Base-by-base conservation (phyloP, 2,797 vertebrate species). In the Nasua narica region DNA sequence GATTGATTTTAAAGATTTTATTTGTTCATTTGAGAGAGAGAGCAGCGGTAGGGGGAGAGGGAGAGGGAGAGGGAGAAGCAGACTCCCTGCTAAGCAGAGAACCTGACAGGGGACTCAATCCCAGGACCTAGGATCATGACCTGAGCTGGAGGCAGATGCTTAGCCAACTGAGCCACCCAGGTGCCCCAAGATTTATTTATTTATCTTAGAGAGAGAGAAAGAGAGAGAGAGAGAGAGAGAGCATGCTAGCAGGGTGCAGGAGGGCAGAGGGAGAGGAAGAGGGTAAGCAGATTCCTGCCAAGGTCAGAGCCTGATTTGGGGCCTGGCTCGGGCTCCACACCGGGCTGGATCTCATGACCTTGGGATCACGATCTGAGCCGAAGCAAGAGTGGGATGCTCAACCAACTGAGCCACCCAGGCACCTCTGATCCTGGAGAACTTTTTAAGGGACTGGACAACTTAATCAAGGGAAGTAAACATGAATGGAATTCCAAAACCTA, bases 401-500 rank as follows among this genome's bases (percentile, higher is more conserved):
- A 40, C 21, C 21, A 9, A 70, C 35, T 69, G 67, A 40, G 67
- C 21, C 67, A 70, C 67, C 67, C 11, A 70, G 35, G 67, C 9
- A 2, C 21, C 21, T 21, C 35, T 15, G 69, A 43, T 72, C 40
- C 25, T 43, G 40, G 13, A 43, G 14, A 67, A 9, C 56, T 96
- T 86, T 87, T 56, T 1, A 79, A 95, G 79, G 65, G 12, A 79
- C 12, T 35, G 25, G 79, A 76, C 23, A 84, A 81, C 19, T 48
- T 27, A 65, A 76, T 46, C 18, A 76, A 90, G 65, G 4, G 52
- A 83, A 76, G 1, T 21, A 65, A 89, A 91, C 35, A 50, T 43
- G 58, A 96, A 7, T 67, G 25, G 29, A 92, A 96, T 72, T 92
- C 87, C 4, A 82, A 90, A 85, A 90, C 16, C 72, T 65, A 27